Evolutionary conservation across 2,888 invertebrate species (phyloP).

Genomic region (Metallyticus violacea): DNA sequence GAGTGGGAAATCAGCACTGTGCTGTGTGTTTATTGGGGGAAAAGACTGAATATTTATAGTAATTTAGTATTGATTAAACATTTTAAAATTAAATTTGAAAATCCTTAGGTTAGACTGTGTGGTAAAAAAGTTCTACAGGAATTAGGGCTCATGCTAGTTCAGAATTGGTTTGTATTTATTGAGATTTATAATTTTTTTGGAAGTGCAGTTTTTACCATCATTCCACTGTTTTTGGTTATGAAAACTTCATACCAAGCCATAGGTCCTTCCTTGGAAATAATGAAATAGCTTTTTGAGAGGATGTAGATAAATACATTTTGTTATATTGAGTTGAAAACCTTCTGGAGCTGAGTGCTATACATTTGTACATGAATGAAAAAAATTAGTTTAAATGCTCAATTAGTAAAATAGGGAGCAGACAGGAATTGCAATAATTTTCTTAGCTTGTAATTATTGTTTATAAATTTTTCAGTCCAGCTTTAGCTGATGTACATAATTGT

Average conservation of each 20-base stretch:
- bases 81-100: neutral
- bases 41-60: neutral
- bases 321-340: neutral
- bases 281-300: neutral
- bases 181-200: neutral
- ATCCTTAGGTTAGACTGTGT: neutral
- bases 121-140: neutral
- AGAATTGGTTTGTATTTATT: neutral
- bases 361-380: neutral
- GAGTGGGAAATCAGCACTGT: neutral
- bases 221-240: neutral
- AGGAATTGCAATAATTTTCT: neutral
- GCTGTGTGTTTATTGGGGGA: neutral
- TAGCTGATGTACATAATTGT: conserved; percentile 11
- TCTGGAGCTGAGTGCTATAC: neutral
- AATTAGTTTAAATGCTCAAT: neutral
- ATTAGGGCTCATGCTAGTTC: neutral
- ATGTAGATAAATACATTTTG: neutral
- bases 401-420: neutral
- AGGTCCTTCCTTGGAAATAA: neutral
- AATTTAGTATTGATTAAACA: neutral
- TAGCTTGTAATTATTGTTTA: neutral
- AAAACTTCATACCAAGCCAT: neutral
- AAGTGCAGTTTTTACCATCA: neutral
- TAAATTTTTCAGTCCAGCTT: neutral